Conservation (phyloP, 1,140 invertebrate genomes). For the Trachymyrmex cornetzi region DNA sequence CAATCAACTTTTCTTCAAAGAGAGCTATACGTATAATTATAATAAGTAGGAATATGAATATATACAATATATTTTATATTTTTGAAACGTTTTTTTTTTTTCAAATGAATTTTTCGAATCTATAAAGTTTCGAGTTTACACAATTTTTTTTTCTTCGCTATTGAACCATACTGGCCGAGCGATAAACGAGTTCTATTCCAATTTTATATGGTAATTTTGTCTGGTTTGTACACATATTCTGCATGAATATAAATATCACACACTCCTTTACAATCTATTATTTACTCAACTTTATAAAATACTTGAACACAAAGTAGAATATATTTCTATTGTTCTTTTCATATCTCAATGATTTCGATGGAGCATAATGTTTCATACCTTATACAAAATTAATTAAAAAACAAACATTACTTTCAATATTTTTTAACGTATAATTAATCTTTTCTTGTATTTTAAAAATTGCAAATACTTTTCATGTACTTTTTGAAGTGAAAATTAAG, state of each 20-base stretch:
- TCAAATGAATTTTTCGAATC: neutral
- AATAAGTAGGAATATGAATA: neutral
- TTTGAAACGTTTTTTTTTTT: neutral
- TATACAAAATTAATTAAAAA: neutral
- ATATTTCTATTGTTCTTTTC: neutral
- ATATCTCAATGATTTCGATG: neutral
- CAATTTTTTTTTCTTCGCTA: neutral
- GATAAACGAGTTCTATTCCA: slow-evolving; percentile 16
- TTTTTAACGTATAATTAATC: neutral
- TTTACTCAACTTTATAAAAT: slow-evolving; percentile 37
- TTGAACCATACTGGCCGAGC: neutral
- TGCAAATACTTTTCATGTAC: neutral
- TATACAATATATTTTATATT: neutral
- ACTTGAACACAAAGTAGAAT: neutral
- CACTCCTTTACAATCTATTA: slow-evolving; percentile 18
- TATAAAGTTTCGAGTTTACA: neutral
- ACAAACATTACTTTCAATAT: neutral
- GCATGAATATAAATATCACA: slow-evolving; percentile 46
- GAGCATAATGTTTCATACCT: neutral
- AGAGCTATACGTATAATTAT: neutral
- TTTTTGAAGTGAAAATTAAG: neutral
- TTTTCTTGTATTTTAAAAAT: neutral
- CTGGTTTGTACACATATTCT: neutral
- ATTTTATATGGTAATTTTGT: slow-evolving; percentile 22
- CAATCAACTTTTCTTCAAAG: neutral